Base-by-base conservation (phyloP, 2,888 invertebrate genomes). In the Dasypolia templi region DNA sequence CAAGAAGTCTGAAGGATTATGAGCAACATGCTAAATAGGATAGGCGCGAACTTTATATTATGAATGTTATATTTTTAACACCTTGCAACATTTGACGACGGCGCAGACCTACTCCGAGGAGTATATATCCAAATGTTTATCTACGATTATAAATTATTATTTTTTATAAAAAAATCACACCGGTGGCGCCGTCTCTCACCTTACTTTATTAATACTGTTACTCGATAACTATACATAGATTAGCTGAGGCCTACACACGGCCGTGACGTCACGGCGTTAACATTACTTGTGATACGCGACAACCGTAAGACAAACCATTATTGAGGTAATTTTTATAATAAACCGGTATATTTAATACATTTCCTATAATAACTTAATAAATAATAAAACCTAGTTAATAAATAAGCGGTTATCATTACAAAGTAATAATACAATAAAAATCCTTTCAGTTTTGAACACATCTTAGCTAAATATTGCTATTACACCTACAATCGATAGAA, bases 401-500 rank as follows among this genome's bases (percentile, higher is more conserved):
- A 95, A 94, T 94, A 94, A 87, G 87, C 87, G 81, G 85, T 81
- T 85, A 94, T 93, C 92, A 92, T 93, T 92, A 92, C 89, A 91
- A 92, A 90, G 90, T 92, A 92, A 89, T 90, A 89, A 92, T 91
- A 91, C 86, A 87, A 87, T 87, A 93, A 93, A 90, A 92, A 93
- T 91, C 90, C 89, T 92, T 92, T 93, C 92, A 89, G 91, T 91
- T 94, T 93, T 95, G 95, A 95, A 96, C 95, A 95, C 95, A 94
- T 95, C 95, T 95, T 95, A 96, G 93, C 95, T 95, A 96, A 91
- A 92, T 94, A 95, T 95, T 93, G 94, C 95, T 95, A 95, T 89
- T 90, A 91, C 90, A 91, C 86, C 92, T 93, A 94, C 89, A 86
- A 88, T 91, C 89, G 90, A 93, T 95, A 95, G 90, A 94, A 94